Base-by-base conservation (phyloP, 2,113 vertebrate genomes). In the Chionodraco myersi region DNA sequence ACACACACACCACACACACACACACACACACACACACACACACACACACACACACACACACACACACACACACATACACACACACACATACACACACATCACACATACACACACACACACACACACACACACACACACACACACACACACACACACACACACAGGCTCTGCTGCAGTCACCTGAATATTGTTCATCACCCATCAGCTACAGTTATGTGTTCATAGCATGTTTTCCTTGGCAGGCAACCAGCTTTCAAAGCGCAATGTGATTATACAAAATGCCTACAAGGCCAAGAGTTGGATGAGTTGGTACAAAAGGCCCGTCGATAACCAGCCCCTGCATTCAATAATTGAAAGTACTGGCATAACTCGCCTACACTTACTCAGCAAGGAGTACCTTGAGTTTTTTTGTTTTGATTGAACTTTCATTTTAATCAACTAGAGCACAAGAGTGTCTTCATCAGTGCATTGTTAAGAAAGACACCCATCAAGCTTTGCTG, bases 191-290 rank as follows among this genome's bases (percentile, higher is more conserved):
- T 84, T 72, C 58, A 30, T 72, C 69, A 76, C 15, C 70, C 65
- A 14, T 44, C 68, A 72, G 75, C 61, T 62, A 52, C 65, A 66
- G 54, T 65, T 78, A 64, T 84, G 84, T 82, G 47, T 86, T 84
- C 80, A 48, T 47, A 34, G 15, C 65, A 36, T 82, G 76, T 84
- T 85, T 83, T 85, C 73, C 74, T 71, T 65, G 77, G 69, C 65
- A 77, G 12, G 9, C 16, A 9, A 77, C 57, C 71, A 49, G 72
- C 53, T 72, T 82, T 79, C 64, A 68, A 58, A 81, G 77, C 61
- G 10, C 58, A 57, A 52, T 44, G 68, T 75, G 64, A 86, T 85
- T 75, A 79, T 59, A 69, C 56, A 66, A 54, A 76, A 72, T 15
- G 64, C 26, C 65, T 82, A 59, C 30, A 56, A 74, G 60, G 47